A percentile compares a stretch with the other conserved stretches of the same genome.
Conservation (phyloP, 2,797 vertebrate genomes). For the Molossus alvarezi region DNA sequence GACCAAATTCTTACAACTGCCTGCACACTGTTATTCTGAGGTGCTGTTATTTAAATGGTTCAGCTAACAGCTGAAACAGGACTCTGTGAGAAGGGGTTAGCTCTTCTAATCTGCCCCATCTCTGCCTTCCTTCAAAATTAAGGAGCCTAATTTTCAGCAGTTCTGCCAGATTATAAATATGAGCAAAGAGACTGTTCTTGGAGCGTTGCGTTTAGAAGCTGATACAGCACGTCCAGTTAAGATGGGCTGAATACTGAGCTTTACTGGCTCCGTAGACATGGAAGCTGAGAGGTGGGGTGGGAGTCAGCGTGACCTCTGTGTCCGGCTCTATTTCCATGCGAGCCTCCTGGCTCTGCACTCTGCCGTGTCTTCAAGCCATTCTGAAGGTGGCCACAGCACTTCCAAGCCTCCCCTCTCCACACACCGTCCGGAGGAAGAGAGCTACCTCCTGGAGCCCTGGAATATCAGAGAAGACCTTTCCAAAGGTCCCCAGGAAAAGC, state of each 20-base stretch:
- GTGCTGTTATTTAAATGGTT: background rate
- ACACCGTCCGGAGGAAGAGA: background rate
- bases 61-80: background rate
- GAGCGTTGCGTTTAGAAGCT: background rate
- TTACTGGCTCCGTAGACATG: background rate
- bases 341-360: background rate
- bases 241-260: background rate
- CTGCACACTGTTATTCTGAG: background rate
- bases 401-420: background rate
- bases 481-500: background rate
- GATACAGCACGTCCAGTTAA: background rate
- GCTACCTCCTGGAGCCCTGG: background rate
- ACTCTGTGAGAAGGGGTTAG: background rate
- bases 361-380: background rate
- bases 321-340: background rate
- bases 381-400: background rate
- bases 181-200: background rate
- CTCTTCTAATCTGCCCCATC: background rate
- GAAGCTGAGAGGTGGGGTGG: background rate
- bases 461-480: background rate
- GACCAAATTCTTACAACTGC: background rate
- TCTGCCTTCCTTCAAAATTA: slow-evolving; percentile 38
- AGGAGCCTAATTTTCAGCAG: background rate
- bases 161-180: background rate
- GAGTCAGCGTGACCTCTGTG: accelerated